Conservation (phyloP, 2,113 vertebrate species). For the Zosterops pallidus region DNA sequence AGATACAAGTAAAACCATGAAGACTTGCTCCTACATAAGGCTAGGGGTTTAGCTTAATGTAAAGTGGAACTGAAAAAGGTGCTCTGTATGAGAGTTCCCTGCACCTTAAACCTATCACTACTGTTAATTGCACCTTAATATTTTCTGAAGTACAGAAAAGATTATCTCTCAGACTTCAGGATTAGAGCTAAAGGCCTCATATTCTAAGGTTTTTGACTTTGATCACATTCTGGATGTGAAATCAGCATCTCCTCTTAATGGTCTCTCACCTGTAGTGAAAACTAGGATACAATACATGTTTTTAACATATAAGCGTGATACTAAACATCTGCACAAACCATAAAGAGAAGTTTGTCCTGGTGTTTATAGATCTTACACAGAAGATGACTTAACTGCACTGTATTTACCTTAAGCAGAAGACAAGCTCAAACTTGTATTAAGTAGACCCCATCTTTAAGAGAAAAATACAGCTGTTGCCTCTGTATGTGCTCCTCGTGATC, state of each 20-base stretch:
- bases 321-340: background rate
- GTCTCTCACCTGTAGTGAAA: background rate
- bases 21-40: background rate
- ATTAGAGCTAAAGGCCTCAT: background rate
- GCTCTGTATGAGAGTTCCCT: background rate
- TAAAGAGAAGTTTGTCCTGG: background rate
- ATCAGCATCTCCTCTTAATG: background rate
- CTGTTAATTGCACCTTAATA: background rate
- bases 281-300: background rate
- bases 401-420: background rate
- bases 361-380: background rate
- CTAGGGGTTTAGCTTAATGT: background rate
- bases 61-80: background rate
- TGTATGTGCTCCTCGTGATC: background rate
- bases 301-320: background rate
- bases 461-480: background rate
- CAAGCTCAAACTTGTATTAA: background rate
- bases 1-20: background rate
- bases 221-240: background rate
- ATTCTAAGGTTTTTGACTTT: background rate
- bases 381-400: background rate
- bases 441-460: background rate
- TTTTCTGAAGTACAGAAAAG: background rate
- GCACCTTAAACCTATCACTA: background rate
- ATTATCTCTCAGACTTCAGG: background rate